These are phyloP conservation scores for Xiphorhynchus elegans DNA, from an alignment of 2,113 vertebrate species.

Conservation along the genomic window DNA sequence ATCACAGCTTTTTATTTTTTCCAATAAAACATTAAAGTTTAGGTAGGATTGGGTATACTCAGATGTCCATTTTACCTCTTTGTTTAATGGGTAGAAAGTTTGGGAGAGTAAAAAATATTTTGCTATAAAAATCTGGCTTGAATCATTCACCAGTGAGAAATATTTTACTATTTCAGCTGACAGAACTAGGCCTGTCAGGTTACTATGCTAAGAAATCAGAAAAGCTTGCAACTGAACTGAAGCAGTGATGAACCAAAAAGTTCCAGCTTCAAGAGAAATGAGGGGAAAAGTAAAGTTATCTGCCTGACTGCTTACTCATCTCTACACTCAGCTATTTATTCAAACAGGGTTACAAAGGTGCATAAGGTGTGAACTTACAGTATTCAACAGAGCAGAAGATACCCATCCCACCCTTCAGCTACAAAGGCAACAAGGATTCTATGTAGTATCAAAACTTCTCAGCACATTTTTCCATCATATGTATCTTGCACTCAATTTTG, in stretches of 20 bases:
- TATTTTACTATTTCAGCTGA: slow-evolving; percentile 39
- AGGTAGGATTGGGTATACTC: background rate
- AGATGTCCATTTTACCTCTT: background rate
- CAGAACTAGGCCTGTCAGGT: slow-evolving; percentile 18
- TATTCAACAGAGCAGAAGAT: background rate
- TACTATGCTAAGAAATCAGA: background rate
- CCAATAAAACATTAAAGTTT: background rate
- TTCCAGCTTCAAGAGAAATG: background rate
- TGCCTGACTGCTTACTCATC: background rate
- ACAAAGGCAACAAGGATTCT: background rate
- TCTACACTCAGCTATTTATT: background rate
- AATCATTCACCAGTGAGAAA: slow-evolving; percentile 6
- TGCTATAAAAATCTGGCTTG: background rate
- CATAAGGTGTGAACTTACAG: background rate
- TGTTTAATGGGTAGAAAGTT: background rate
- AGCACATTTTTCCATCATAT: background rate
- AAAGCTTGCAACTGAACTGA: background rate
- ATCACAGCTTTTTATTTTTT: background rate
- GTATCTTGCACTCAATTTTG: background rate
- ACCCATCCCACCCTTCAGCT: background rate
- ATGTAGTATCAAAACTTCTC: background rate
- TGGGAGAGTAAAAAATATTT: background rate
- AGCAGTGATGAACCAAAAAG: background rate
- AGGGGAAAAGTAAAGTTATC: background rate
- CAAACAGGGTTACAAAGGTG: background rate